phyloP scores from a whole-genome alignment of 2,113 vertebrate species.

The Sylvietta virens region DNA sequence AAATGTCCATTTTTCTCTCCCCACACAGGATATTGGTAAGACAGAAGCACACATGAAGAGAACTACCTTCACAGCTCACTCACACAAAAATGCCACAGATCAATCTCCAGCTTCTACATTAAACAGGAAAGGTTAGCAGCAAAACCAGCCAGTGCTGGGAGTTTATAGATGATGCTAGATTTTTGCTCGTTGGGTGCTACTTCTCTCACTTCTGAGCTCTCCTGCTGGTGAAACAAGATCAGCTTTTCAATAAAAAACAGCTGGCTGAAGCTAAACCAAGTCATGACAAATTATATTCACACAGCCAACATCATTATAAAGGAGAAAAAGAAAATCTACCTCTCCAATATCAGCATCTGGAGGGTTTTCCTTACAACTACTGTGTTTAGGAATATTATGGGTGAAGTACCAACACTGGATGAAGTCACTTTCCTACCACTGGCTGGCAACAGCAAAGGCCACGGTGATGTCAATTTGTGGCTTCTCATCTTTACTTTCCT shows the following conservation, averaged over 20 bases:
- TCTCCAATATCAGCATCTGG: background rate
- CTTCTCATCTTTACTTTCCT: background rate
- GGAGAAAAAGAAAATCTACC: background rate
- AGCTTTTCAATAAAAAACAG: conserved; percentile 23
- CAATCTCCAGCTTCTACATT: background rate
- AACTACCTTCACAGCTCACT: background rate
- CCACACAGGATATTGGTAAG: conserved; percentile 26
- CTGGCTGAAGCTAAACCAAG: conserved; percentile 3
- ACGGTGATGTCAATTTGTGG: background rate
- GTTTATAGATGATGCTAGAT: background rate
- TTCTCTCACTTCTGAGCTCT: conserved; percentile 19
- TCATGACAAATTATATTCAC: background rate
- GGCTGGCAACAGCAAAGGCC: background rate
- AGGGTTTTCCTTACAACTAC: background rate
- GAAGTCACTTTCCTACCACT: background rate
- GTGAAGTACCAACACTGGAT: background rate
- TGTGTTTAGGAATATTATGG: background rate
- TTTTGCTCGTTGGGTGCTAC: conserved; percentile 18
- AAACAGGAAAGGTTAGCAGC: background rate
- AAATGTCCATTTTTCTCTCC: background rate
- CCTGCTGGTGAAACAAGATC: conserved; percentile 16
- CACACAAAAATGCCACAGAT: background rate
- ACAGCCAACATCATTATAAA: background rate
- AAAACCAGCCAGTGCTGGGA: background rate
- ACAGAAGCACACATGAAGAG: background rate